Base-by-base conservation (phyloP, 2,797 vertebrate genomes). In the Eulemur albifrons region DNA sequence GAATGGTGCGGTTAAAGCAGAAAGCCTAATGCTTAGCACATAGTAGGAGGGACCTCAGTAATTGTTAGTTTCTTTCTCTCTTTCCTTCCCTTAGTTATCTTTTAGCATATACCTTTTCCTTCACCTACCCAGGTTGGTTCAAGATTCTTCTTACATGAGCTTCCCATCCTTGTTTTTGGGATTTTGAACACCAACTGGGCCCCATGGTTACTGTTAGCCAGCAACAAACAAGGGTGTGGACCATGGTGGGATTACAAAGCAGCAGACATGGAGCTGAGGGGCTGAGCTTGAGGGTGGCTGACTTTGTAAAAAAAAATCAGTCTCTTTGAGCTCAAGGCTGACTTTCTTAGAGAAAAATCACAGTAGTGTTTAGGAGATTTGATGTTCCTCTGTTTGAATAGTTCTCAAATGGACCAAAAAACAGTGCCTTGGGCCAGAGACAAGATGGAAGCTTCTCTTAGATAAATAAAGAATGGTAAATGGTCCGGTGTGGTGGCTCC, bases 321-420 rank as follows among this genome's bases (percentile, higher is more conserved):
- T 20, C 38, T 32, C 35, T 86, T 1, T 77, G 32, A 54, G 82
- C 61, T 86, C 38, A 32, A 70, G 70, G 45, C 61, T 80, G 35
- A 88, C 65, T 84, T 87, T 48, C 23, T 67, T 65, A 52, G 40
- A 88, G 88, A 88, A 89, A 75, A 70, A 50, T 67, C 50, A 69
- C 5, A 84, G 65, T 40, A 38, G 57, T 61, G 23, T 69, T 93
- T 80, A 35, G 79, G 15, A 77, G 59, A 38, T 50, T 73, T 86
- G 67, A 85, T 45, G 59, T 35, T 4, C 17, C 50, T 89, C 61
- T 32, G 17, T 82, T 81, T 45, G 57, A 80, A 43, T 89, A 63
- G 38, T 73, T 95, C 59, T 96, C 63, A 86, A n/a, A 25, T 65
- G 48, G 59, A 89, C 48, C 50, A 63, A 43, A 95, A 87, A 63